phyloP scores from a whole-genome alignment of 2,888 invertebrate species.

The Dryadula phaetusa region DNA sequence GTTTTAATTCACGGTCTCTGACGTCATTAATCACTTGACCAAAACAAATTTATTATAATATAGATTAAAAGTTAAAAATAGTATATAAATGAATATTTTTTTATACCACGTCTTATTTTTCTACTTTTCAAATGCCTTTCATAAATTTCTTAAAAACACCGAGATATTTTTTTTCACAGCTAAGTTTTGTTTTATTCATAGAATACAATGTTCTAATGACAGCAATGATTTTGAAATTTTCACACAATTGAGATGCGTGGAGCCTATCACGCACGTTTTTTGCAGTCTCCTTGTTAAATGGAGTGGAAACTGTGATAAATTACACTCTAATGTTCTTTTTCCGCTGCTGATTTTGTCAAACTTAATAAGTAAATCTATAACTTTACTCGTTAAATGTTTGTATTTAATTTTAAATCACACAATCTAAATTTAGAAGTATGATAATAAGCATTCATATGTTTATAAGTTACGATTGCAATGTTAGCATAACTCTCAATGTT shows the following conservation, averaged over 20 bases:
- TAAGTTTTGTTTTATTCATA: slow-evolving; percentile 6
- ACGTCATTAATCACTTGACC: too few relatives aligned
- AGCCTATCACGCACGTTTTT: slow-evolving; percentile 78
- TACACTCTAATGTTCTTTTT: slow-evolving; percentile 77
- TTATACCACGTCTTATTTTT: too few relatives aligned
- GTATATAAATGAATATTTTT: too few relatives aligned
- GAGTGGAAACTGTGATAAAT: slow-evolving; percentile 81
- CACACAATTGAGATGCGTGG: slow-evolving; percentile 70
- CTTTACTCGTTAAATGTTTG: slow-evolving; percentile 32
- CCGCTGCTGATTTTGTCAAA: slow-evolving; percentile 62
- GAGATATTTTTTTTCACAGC: neutral
- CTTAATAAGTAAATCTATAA: slow-evolving; percentile 48
- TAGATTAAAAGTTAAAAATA: too few relatives aligned
- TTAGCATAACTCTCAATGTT: neutral
- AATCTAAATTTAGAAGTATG: neutral
- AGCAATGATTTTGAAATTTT: slow-evolving; percentile 63
- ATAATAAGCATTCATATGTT: neutral
- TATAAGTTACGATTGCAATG: neutral
- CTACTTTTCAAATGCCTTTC: neutral
- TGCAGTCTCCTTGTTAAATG: slow-evolving; percentile 78
- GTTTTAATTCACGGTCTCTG: too few relatives aligned
- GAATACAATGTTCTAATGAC: slow-evolving; percentile 44
- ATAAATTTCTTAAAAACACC: neutral
- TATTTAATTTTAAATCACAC: neutral
- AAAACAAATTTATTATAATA: too few relatives aligned